These are phyloP conservation scores for Otocyon megalotis DNA, from an alignment of 2,113 vertebrate species.

Conservation along the genomic window DNA sequence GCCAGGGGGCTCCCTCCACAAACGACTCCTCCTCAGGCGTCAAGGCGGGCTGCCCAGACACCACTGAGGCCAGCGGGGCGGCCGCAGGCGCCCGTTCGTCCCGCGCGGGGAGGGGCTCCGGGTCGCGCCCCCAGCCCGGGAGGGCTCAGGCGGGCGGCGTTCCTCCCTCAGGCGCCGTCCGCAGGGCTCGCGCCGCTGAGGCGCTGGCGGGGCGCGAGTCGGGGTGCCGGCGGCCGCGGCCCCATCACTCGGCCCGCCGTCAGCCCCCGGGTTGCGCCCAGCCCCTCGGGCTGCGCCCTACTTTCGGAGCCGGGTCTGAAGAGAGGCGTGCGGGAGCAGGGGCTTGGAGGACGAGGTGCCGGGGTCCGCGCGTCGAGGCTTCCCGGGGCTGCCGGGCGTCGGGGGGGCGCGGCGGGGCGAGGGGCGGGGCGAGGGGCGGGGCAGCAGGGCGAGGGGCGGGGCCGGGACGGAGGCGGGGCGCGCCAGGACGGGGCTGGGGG, in stretches of 20 bases:
- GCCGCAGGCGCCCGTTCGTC: not conserved
- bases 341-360: not conserved
- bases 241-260: not conserved
- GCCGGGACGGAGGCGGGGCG: not conserved
- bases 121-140: not conserved
- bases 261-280: not conserved
- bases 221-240: not conserved
- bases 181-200: not conserved
- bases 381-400: rapidly evolving
- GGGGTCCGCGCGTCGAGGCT: rapidly evolving
- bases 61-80: not conserved
- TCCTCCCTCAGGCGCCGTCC: not conserved
- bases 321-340: rapidly evolving
- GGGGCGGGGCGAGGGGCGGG: not conserved
- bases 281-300: constrained; percentile 5
- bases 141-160: not conserved
- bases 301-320: not conserved
- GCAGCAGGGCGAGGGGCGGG: not conserved
- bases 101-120: too few species aligned
- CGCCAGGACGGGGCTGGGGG: not conserved
- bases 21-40: not conserved
- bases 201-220: not conserved
- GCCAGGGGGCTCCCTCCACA: not conserved
- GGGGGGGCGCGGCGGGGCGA: rapidly evolving
- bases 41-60: not conserved